phyloP scores from a whole-genome alignment of 2,888 invertebrate species.

The Ramazzottius varieornatus region DNA sequence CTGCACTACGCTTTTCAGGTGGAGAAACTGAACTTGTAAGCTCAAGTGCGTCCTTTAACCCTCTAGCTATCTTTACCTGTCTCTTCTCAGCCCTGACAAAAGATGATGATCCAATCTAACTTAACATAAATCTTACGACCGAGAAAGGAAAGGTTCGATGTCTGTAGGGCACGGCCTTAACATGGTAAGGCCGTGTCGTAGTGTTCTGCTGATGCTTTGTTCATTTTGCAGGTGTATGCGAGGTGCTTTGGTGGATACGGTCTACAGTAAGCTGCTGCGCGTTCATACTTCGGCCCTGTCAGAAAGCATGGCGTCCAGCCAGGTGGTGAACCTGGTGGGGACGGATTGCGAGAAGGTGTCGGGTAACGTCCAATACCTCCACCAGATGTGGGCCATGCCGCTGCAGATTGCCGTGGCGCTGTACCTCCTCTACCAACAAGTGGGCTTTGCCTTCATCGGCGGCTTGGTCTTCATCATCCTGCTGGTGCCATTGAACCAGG shows the following conservation, averaged over 20 bases:
- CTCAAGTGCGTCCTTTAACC: background rate
- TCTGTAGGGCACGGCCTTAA: background rate
- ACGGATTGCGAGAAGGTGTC: slow-evolving; percentile 82
- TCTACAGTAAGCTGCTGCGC: slow-evolving; percentile 11
- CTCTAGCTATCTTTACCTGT: background rate
- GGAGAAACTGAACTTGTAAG: background rate
- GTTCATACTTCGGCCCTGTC: slow-evolving; percentile 10
- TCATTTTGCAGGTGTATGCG: background rate
- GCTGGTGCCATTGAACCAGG: slow-evolving; percentile 70
- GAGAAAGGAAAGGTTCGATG: no score
- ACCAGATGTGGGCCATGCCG: slow-evolving; percentile 85
- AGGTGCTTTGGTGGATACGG: background rate
- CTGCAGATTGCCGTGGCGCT: slow-evolving; percentile 56
- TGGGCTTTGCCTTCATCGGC: slow-evolving; percentile 67
- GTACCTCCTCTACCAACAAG: slow-evolving; percentile 55
- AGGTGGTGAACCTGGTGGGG: slow-evolving; percentile 85
- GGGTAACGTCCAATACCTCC: slow-evolving; percentile 82
- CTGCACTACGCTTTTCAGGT: background rate
- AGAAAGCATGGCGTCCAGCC: slow-evolving; percentile 32
- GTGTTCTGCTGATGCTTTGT: background rate
- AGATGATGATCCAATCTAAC: no score
- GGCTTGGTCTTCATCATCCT: slow-evolving; percentile 59
- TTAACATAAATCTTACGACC: no score
- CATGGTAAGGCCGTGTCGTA: background rate
- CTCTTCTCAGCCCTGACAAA: no score